Evolutionary conservation across 2,797 vertebrate genomes (phyloP), one percentile per base, ranked within the genome.

Genomic region (Kryptolebias ocellatus): DNA sequence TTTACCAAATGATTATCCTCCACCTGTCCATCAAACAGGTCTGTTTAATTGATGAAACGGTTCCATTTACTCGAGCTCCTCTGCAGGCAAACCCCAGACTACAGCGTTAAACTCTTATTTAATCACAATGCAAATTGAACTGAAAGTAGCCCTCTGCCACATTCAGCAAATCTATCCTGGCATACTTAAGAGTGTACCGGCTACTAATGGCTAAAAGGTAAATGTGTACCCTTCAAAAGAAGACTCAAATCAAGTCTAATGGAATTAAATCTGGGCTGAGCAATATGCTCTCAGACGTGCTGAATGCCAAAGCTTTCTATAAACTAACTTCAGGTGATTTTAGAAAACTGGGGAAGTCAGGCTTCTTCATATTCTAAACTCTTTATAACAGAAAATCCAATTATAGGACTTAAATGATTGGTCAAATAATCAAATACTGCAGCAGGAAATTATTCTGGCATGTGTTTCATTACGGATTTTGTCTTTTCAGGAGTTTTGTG

Each of bases 181-280:
- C 83, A 85, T 53, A 31, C 18, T 59, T 2, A 24, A 47, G 59
- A 79, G 56, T 18, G 18, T 2, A 57, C 51, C 2, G 10, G 64
- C 65, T 70, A 65, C 54, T 73, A 45, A 83, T 86, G 66, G 90
- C 90, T 89, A 86, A 66, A 64, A 90, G 83, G 85, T 86, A 71
- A 89, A 89, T 55, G 37, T 11, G 50, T 37, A 55, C 45, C 24
- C 73, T 76, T 47, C 12, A 45, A 76, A 70, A 47, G 64, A 72
- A 39, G 50, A 65, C 56, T 79, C 65, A 70, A 78, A 87, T 86
- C 73, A 67, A 60, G 70, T 79, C 15, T 82, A 84, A 87, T 14
- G 15, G 72, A 76, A 79, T 88, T 69, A 65, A 82, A 80, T 86
- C 70, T 59, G 67, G 76, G 67, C 63, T 66, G 27, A 75, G 68